These are phyloP conservation scores for Cyprinodon diabolis DNA, from an alignment of 2,797 vertebrate genomes.

Conservation along the genomic window DNA sequence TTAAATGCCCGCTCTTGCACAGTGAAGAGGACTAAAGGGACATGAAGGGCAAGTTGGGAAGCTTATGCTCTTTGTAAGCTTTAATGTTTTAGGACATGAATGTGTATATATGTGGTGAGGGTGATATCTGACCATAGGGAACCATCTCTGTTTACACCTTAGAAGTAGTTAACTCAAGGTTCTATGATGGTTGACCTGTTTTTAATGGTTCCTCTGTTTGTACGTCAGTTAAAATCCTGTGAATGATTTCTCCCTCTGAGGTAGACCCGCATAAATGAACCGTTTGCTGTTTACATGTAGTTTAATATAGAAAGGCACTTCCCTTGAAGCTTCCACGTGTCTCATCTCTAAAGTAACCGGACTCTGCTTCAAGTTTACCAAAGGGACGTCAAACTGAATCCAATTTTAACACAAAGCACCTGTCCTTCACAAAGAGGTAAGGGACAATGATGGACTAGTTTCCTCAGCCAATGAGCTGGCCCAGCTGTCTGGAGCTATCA, in stretches of 20 bases:
- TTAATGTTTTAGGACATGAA: conserved; percentile 28
- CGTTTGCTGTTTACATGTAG: conserved; percentile 45
- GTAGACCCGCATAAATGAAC: conserved; percentile 26
- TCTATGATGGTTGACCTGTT: conserved; percentile 25
- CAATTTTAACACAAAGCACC: neutral
- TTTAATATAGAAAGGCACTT: conserved; percentile 30
- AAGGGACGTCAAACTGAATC: neutral
- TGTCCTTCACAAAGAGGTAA: neutral
- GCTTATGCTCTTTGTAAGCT: conserved; percentile 17
- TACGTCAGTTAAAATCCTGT: conserved; percentile 28
- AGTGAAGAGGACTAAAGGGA: conserved; percentile 47
- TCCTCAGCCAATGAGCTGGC: conserved; percentile 54
- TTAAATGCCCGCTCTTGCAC: conserved; percentile 72
- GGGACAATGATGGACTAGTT: conserved; percentile 14
- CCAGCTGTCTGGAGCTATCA: conserved; percentile 19
- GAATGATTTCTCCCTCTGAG: conserved; percentile 36
- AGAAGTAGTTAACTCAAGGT: conserved; percentile 26
- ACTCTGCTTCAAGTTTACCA: neutral
- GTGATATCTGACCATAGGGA: conserved; percentile 24
- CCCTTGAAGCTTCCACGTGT: neutral
- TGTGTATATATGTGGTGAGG: conserved; percentile 45
- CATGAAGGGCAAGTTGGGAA: conserved; percentile 35
- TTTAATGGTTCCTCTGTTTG: conserved; percentile 25
- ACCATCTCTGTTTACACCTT: conserved; percentile 43
- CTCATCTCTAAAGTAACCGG: neutral